A percentile compares a stretch with the other conserved stretches of the same genome.
phyloP scores from a whole-genome alignment of 2,113 vertebrate species.

The Pao palembangensis region DNA sequence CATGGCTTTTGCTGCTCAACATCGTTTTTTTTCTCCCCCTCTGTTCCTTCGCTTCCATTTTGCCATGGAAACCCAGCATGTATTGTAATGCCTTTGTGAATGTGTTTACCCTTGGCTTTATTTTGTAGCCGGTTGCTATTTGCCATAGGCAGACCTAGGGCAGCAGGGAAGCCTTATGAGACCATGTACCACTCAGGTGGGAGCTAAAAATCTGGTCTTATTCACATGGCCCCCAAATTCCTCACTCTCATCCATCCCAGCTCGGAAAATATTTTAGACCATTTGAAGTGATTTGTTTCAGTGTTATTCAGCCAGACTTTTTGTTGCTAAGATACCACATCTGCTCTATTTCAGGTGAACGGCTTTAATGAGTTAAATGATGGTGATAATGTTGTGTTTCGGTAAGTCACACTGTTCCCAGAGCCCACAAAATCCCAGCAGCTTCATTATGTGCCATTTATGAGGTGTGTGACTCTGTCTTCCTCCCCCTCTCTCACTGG shows the following conservation, averaged over 20 bases:
- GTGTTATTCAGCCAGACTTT: too few species aligned
- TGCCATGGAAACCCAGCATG: slow-evolving; percentile 73
- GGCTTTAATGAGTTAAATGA: slow-evolving; percentile 17
- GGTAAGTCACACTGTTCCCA: slow-evolving; percentile 9
- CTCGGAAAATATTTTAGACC: neutral
- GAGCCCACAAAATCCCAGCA: slow-evolving; percentile 5
- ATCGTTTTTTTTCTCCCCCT: slow-evolving; percentile 15
- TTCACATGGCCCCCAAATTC: slow-evolving; percentile 15
- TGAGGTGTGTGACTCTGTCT: slow-evolving; percentile 35
- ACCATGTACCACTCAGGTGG: slow-evolving; percentile 57
- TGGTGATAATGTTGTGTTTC: slow-evolving; percentile 1
- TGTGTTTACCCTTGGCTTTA: slow-evolving; percentile 47
- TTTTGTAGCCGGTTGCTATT: slow-evolving; percentile 46
- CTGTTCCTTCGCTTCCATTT: slow-evolving; percentile 55
- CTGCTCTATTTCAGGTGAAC: slow-evolving; percentile 23
- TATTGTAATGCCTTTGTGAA: slow-evolving; percentile 68
- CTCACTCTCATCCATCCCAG: neutral
- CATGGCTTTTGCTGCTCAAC: slow-evolving; percentile 51
- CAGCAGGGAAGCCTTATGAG: slow-evolving; percentile 39
- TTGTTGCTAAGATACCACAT: slow-evolving; percentile 1
- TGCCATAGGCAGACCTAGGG: slow-evolving; percentile 56
- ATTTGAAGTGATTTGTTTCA: neutral
- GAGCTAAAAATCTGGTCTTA: slow-evolving; percentile 27
- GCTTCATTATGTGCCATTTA: slow-evolving; percentile 41
- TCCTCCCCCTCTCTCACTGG: neutral